Evolutionary conservation across 2,797 vertebrate genomes (phyloP).

Genomic region (Trichosurus vulpecula): DNA sequence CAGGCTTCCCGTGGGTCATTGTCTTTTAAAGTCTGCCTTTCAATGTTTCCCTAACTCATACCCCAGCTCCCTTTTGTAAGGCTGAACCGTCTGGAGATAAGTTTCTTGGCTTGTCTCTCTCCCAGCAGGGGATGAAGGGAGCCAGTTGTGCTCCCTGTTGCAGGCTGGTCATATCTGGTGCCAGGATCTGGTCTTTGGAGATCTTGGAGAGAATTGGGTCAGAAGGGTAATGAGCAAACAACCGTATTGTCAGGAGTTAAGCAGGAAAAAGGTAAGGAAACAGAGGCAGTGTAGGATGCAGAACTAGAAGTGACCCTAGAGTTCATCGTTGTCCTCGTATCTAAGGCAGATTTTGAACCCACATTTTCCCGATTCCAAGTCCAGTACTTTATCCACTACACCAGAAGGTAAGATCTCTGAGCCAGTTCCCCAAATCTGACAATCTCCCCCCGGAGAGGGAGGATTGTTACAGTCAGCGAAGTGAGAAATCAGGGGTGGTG

Average conservation of each 20-base stretch:
- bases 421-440: neutral
- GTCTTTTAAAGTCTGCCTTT: conserved; percentile 77
- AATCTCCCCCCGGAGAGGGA: neutral
- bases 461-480: neutral
- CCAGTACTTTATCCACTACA: neutral
- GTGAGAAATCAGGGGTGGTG: neutral
- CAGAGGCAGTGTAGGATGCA: neutral
- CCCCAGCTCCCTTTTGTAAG: conserved; percentile 76
- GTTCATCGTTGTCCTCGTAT: neutral
- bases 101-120: conserved; percentile 74
- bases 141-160: neutral
- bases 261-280: neutral
- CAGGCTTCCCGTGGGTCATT: conserved; percentile 77
- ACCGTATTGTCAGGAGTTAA: neutral
- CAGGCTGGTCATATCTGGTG: neutral
- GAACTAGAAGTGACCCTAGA: neutral
- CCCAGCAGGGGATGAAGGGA: conserved; percentile 47
- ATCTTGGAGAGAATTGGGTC: neutral
- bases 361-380: neutral
- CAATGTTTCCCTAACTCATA: conserved; percentile 72
- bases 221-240: neutral
- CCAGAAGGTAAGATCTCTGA: neutral
- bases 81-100: conserved; percentile 74
- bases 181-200: neutral
- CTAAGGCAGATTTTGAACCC: neutral